Percentiles rank a stretch among this genome's conserved stretches.
Conservation (phyloP, 2,888 invertebrate species). For the Boloria euphrosyne region DNA sequence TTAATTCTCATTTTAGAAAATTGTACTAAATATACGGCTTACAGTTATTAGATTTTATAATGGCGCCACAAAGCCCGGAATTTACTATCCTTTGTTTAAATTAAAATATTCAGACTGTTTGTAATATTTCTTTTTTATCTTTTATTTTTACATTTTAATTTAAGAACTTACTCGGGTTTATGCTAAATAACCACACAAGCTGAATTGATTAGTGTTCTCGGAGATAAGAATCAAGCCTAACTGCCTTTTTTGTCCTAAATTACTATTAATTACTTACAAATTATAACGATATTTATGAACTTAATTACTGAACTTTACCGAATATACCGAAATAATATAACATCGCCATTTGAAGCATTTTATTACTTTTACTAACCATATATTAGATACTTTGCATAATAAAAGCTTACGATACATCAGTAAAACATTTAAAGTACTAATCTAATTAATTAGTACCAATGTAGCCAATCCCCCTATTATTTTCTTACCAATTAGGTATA, state of each 20-base stretch:
- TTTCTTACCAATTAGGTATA: too few relatives aligned
- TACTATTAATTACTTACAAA: constrained; percentile 19
- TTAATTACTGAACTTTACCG: constrained; percentile 17
- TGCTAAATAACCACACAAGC: constrained; percentile 20
- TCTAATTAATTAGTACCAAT: too few relatives aligned
- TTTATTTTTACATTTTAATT: constrained; percentile 20
- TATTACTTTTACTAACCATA: not conserved
- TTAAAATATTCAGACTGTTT: constrained; percentile 19
- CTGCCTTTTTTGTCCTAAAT: constrained; percentile 21
- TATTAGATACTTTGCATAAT: not conserved
- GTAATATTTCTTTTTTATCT: constrained; percentile 15
- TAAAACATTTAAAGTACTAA: too few relatives aligned
- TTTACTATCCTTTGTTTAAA: constrained; percentile 17
- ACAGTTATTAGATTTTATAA: constrained; percentile 10
- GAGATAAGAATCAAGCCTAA: constrained; percentile 25
- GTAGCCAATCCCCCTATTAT: too few relatives aligned
- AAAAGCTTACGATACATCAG: too few relatives aligned
- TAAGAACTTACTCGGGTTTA: constrained; percentile 21
- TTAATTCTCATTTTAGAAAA: too few relatives aligned
- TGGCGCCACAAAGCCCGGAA: constrained; percentile 2
- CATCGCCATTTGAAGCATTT: not conserved
- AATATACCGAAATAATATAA: constrained; percentile 5
- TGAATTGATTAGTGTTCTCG: constrained; percentile 23
- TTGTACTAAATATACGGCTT: not conserved
- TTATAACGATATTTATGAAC: constrained; percentile 11